phyloP scores from a whole-genome alignment of 2,113 vertebrate genomes.

The Syrmaticus mikado region DNA sequence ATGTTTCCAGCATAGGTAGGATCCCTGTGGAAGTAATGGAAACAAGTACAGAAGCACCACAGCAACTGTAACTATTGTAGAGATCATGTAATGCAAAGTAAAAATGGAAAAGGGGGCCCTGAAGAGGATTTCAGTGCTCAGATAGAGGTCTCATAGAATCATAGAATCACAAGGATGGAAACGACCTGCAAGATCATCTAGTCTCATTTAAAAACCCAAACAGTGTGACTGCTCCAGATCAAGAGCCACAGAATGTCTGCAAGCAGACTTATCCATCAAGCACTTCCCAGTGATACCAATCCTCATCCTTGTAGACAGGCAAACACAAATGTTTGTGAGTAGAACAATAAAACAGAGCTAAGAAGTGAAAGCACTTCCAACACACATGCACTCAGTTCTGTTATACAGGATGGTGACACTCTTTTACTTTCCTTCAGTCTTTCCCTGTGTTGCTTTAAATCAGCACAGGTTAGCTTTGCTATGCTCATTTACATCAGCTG shows the following conservation, averaged over 20 bases:
- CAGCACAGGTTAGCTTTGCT: background rate
- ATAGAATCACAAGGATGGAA: too few species aligned
- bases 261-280: background rate
- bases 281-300: background rate
- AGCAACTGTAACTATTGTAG: background rate
- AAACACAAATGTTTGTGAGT: background rate
- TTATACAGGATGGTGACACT: background rate
- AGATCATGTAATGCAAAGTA: background rate
- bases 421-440: background rate
- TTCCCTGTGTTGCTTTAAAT: background rate
- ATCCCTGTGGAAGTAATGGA: background rate
- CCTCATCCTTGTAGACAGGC: background rate
- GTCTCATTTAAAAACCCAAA: background rate
- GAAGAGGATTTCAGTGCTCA: background rate
- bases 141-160: background rate
- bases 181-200: too few species aligned
- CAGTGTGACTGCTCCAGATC: background rate
- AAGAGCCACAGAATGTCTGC: background rate
- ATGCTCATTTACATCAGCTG: background rate
- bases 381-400: background rate
- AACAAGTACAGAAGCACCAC: background rate
- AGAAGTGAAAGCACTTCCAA: background rate
- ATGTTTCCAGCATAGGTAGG: background rate
- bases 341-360: background rate
- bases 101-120: background rate